Evolutionary conservation across 2,888 invertebrate species (phyloP).

Genomic region (Lepetodrilus schrolli): DNA sequence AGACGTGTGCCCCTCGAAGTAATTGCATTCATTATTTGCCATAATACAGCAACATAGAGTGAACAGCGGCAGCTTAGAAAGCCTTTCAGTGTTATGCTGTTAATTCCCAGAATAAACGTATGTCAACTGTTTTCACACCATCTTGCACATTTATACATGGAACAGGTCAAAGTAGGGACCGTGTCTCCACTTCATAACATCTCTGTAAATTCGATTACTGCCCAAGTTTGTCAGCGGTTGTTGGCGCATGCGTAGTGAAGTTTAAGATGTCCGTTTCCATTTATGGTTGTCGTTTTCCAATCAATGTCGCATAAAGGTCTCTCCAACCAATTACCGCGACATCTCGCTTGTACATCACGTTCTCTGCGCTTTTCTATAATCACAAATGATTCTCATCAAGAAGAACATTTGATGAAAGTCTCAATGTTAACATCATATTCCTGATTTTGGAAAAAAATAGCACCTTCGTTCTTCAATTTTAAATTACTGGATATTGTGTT

Average conservation of each 20-base stretch:
- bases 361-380: too few species aligned
- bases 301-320: conserved; percentile 25
- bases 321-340: conserved; percentile 9
- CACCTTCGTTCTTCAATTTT: too few species aligned
- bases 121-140: conserved; percentile 43
- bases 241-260: conserved; percentile 29
- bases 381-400: too few species aligned
- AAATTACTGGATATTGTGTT: too few species aligned
- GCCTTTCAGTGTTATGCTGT: conserved; percentile 41
- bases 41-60: conserved; percentile 29
- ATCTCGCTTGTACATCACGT: too few species aligned
- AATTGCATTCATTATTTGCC: conserved; percentile 35
- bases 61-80: conserved; percentile 31
- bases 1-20: conserved; percentile 22
- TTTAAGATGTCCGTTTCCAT: conserved; percentile 25
- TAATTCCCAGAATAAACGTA: conserved; percentile 46
- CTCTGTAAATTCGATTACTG: conserved; percentile 34
- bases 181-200: conserved; percentile 37
- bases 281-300: conserved; percentile 27
- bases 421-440: too few species aligned
- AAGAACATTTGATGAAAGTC: too few species aligned
- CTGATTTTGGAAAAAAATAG: too few species aligned
- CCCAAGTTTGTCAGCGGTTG: conserved; percentile 30
- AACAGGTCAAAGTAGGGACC: conserved; percentile 33
- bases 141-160: conserved; percentile 13